phyloP scores from a whole-genome alignment of 2,888 invertebrate genomes.

The Orthonychiurus folsomi region DNA sequence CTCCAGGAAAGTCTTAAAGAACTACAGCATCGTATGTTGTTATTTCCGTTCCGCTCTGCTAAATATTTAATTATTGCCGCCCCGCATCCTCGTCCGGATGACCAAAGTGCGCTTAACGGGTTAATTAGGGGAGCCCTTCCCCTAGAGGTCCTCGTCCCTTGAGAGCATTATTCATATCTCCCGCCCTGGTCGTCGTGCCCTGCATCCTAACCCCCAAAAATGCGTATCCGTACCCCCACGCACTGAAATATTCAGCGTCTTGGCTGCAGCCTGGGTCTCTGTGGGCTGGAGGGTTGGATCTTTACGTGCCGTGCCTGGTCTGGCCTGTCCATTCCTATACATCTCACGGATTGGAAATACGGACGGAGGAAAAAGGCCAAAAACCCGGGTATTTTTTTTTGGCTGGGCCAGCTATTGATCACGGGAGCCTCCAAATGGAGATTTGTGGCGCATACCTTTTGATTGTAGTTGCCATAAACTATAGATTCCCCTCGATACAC shows the following conservation, averaged over 20 bases:
- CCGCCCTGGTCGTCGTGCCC: too few relatives aligned
- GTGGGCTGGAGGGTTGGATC: neutral
- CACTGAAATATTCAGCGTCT: neutral
- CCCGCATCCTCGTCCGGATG: too few relatives aligned
- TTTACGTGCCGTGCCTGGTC: neutral
- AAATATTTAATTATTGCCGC: neutral
- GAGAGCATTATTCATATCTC: constrained; percentile 11
- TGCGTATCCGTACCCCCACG: too few relatives aligned
- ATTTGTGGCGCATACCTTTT: constrained; percentile 15
- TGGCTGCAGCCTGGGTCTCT: neutral
- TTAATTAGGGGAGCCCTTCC: constrained; percentile 9
- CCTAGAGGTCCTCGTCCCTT: neutral
- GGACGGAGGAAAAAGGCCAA: neutral
- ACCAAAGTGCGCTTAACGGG: constrained; percentile 13
- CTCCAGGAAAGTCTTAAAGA: too few relatives aligned
- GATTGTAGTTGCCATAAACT: constrained; percentile 13
- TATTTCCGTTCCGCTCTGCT: too few relatives aligned
- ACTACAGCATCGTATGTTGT: too few relatives aligned
- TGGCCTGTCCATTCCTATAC: neutral
- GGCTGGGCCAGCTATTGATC: constrained; percentile 12
- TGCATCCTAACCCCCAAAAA: too few relatives aligned
- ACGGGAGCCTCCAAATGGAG: constrained; percentile 13
- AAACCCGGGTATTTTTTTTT: too few relatives aligned
- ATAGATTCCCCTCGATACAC: constrained; percentile 14
- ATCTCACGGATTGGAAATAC: neutral